A percentile compares a stretch with the other conserved stretches of the same genome.
Evolutionary conservation across 2,888 invertebrate species (phyloP).

Genomic region (Thysanoteuthis rhombus): DNA sequence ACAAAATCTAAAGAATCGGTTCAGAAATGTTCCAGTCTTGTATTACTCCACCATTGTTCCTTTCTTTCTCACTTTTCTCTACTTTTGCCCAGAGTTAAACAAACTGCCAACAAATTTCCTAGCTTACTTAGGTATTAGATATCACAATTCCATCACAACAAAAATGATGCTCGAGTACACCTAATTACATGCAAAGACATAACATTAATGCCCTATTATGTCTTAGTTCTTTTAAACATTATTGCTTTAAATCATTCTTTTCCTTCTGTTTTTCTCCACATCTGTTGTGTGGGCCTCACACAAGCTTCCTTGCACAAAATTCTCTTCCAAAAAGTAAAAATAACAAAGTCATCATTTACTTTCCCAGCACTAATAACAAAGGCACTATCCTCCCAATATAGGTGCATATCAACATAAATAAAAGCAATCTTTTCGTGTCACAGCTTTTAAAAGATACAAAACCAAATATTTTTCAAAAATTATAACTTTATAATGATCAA

Average conservation of each 20-base stretch:
- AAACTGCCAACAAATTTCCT: not conserved
- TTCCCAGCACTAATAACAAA: too few species aligned
- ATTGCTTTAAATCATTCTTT: not conserved
- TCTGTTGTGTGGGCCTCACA: not conserved
- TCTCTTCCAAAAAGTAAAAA: not conserved
- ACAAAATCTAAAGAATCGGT: not conserved
- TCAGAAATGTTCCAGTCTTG: not conserved
- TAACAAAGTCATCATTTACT: not conserved
- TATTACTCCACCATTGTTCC: not conserved
- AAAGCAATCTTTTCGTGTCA: too few species aligned
- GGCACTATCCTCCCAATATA: too few species aligned
- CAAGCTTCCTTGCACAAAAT: not conserved
- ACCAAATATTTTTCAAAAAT: too few species aligned
- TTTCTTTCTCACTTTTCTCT: not conserved
- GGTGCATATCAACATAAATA: too few species aligned
- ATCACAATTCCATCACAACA: not conserved
- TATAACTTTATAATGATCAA: too few species aligned
- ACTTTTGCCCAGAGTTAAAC: not conserved
- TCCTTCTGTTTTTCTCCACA: not conserved
- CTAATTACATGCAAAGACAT: not conserved
- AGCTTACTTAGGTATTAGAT: not conserved
- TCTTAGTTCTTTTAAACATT: not conserved
- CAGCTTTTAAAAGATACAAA: too few species aligned
- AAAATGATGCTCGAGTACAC: not conserved
- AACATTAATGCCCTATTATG: not conserved